These are phyloP conservation scores for Malaclemys terrapin DNA, from an alignment of 2,113 vertebrate genomes.

Conservation along the genomic window DNA sequence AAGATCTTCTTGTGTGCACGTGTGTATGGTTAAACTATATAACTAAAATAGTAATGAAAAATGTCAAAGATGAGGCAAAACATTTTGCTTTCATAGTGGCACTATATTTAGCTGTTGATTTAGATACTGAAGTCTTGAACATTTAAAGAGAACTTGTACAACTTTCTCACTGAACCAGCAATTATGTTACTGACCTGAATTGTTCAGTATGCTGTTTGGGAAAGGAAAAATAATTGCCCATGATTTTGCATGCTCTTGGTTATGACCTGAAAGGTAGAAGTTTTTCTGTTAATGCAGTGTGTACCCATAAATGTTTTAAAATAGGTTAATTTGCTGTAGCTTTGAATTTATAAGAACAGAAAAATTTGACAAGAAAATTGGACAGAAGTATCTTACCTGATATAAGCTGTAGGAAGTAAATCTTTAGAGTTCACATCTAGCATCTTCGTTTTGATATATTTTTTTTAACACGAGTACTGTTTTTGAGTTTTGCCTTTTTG, in stretches of 20 bases:
- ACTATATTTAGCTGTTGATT: conserved; percentile 44
- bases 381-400: background rate
- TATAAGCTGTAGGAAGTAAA: background rate
- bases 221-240: background rate
- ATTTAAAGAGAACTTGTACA: conserved; percentile 38
- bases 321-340: background rate
- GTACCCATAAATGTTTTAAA: background rate
- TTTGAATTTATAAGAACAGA: background rate
- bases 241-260: conserved; percentile 2
- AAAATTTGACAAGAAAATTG: background rate
- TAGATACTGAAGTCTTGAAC: conserved; percentile 52
- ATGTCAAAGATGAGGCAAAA: conserved; percentile 22
- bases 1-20: conserved; percentile 15
- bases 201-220: background rate
- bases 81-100: conserved; percentile 46
- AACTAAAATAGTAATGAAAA: background rate
- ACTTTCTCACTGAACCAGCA: conserved; percentile 13
- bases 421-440: background rate
- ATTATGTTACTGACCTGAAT: conserved; percentile 33
- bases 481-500: background rate
- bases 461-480: background rate
- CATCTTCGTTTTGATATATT: background rate
- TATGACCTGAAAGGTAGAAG: background rate
- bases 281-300: background rate
- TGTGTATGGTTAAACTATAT: background rate